These are phyloP conservation scores for Hydrozoanthus gracilis DNA, from an alignment of 92 coral and sea anemone genomes.

Conservation along the genomic window DNA sequence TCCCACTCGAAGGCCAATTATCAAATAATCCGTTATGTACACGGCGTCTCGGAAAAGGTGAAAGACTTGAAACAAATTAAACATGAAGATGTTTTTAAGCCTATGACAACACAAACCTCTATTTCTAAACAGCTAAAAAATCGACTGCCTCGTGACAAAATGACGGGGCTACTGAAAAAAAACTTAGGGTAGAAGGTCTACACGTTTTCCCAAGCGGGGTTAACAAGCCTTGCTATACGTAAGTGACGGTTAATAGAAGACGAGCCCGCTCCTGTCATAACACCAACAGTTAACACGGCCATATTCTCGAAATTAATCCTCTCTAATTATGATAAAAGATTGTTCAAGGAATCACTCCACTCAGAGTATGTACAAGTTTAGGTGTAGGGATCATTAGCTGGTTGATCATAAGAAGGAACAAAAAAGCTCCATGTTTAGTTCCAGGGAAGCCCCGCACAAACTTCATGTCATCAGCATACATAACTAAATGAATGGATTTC, in stretches of 20 bases:
- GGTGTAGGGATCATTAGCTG: too few species aligned
- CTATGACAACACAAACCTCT: not conserved
- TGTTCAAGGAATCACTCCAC: not conserved
- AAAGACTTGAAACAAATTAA: too few species aligned
- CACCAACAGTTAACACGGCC: not conserved
- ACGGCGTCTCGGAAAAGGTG: too few species aligned
- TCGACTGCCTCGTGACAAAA: not conserved
- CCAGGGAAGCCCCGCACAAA: too few species aligned
- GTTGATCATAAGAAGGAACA: too few species aligned
- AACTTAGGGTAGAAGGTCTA: not conserved
- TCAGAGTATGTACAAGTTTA: not conserved
- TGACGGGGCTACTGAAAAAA: not conserved
- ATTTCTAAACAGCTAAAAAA: not conserved
- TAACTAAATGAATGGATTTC: too few species aligned
- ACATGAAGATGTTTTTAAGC: not conserved
- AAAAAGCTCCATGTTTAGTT: too few species aligned
- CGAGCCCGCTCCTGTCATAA: not conserved
- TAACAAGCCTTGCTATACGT: not conserved
- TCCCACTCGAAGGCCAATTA: not conserved
- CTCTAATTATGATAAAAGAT: not conserved
- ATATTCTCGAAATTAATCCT: not conserved
- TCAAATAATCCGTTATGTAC: too few species aligned
- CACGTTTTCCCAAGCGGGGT: constrained; percentile 6
- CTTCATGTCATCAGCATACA: too few species aligned
- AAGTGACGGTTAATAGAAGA: not conserved